These are phyloP conservation scores for Chaetops frenatus DNA, from an alignment of 2,113 vertebrate species.

Conservation along the genomic window DNA sequence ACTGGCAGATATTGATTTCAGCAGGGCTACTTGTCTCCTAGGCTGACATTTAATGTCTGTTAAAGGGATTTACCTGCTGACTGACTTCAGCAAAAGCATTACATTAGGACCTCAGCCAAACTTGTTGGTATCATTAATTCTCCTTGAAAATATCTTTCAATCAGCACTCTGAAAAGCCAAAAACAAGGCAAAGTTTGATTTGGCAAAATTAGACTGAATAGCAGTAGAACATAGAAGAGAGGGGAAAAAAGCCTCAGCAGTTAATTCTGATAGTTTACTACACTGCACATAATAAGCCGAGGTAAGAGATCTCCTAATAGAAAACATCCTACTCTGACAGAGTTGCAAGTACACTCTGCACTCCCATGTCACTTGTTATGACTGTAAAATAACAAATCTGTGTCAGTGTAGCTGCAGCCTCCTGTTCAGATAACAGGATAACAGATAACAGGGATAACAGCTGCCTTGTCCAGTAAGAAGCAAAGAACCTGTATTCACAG, in stretches of 20 bases:
- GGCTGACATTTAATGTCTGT: constrained; percentile 22
- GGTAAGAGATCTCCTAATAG: background rate
- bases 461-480: background rate
- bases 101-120: background rate
- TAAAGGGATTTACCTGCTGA: constrained; percentile 13
- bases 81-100: constrained; percentile 7
- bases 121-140: background rate
- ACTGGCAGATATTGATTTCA: constrained; percentile 24
- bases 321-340: background rate
- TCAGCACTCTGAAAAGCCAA: background rate
- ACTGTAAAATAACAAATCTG: too few relatives aligned
- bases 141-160: background rate
- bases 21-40: background rate
- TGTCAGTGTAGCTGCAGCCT: background rate
- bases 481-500: background rate
- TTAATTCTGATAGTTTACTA: background rate
- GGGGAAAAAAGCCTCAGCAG: background rate
- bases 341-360: background rate
- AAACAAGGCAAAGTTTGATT: background rate
- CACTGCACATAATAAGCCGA: background rate
- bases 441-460: background rate
- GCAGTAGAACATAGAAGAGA: background rate
- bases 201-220: background rate
- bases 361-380: background rate
- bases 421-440: background rate